Percentiles rank a stretch among this genome's conserved stretches.
phyloP scores from a whole-genome alignment of 1,140 invertebrate genomes.

The Vanessa tameamea region DNA sequence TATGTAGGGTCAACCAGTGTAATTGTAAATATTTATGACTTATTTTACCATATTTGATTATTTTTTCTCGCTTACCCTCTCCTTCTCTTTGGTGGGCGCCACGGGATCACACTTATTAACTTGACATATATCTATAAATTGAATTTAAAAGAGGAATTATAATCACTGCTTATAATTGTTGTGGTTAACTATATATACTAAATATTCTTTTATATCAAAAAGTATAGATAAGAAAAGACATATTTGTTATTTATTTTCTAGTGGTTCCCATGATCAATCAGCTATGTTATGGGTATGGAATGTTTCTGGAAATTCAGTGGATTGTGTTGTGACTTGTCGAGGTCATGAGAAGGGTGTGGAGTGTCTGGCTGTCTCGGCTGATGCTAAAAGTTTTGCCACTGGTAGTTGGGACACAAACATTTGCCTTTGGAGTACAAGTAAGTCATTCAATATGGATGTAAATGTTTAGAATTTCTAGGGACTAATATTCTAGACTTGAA shows the following conservation, averaged over 20 bases:
- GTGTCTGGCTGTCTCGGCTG: conserved; percentile 87
- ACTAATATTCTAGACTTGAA: too few relatives aligned
- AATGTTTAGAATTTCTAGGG: conserved; percentile 2
- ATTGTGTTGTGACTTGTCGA: conserved; percentile 89
- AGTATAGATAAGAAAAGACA: not conserved
- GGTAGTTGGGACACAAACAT: conserved; percentile 95
- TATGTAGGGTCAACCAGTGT: too few relatives aligned
- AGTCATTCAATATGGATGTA: conserved; percentile 41
- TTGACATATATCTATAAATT: too few relatives aligned
- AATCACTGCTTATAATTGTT: too few relatives aligned
- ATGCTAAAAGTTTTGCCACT: conserved; percentile 88
- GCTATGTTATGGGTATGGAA: conserved; percentile 95
- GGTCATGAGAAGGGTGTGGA: conserved; percentile 95
- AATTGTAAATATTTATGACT: too few relatives aligned
- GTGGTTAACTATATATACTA: too few relatives aligned
- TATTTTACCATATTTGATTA: too few relatives aligned
- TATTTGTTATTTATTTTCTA: conserved; percentile 59
- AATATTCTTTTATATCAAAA: too few relatives aligned
- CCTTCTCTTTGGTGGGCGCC: too few relatives aligned
- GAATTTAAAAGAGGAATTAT: too few relatives aligned
- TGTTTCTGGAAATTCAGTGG: conserved; percentile 87
- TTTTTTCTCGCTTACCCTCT: too few relatives aligned
- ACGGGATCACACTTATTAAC: too few relatives aligned
- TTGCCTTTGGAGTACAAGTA: conserved; percentile 89
- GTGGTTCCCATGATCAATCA: conserved; percentile 95